Percentiles rank a stretch among this genome's conserved stretches.
These are phyloP conservation scores for Rattus rattus DNA, from an alignment of 2,113 vertebrate species.

Conservation along the genomic window DNA sequence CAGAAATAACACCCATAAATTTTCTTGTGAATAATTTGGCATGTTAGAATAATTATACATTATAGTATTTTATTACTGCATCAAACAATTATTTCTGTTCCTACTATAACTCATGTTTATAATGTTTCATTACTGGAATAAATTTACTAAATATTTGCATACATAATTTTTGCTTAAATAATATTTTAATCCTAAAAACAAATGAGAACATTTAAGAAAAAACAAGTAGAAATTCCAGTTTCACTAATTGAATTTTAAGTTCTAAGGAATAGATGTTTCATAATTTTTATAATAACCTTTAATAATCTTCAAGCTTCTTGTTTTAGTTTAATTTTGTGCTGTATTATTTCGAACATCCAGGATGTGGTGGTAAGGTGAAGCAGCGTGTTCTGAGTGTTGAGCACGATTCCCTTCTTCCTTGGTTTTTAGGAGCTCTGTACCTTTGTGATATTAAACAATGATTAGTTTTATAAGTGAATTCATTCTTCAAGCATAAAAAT, in stretches of 20 bases:
- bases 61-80: not conserved
- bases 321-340: not conserved
- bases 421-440: not conserved
- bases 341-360: not conserved
- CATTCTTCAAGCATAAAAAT: not conserved
- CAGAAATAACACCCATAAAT: not conserved
- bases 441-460: not conserved
- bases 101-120: constrained; percentile 29
- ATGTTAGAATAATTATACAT: not conserved
- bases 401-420: not conserved
- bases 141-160: not conserved
- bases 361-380: not conserved
- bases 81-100: not conserved
- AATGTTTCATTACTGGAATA: constrained; percentile 26
- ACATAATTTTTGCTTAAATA: not conserved
- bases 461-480: not conserved
- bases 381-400: not conserved
- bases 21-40: constrained; percentile 34
- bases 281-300: not conserved
- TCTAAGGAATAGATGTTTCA: not conserved
- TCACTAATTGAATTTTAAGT: constrained; percentile 22
- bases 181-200: constrained; percentile 27
- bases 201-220: constrained; percentile 27
- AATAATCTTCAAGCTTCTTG: not conserved
- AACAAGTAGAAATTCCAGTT: not conserved